A percentile compares a stretch with the other conserved stretches of the same genome.
Conservation (phyloP, 2,888 invertebrate genomes). For the Digitonthophagus gazella region DNA sequence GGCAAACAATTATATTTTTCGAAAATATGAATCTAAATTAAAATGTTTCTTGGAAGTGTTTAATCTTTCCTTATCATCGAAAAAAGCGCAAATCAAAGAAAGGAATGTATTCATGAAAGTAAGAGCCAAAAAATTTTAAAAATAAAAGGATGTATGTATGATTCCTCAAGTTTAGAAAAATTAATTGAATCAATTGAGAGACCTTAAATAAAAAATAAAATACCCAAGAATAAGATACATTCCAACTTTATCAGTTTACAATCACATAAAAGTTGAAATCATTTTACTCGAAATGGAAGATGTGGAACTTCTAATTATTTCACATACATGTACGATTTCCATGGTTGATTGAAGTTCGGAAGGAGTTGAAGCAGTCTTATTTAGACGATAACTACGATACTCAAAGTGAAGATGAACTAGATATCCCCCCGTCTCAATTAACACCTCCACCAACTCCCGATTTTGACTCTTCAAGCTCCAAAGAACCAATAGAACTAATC, state of each 20-base stretch:
- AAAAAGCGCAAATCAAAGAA: constrained; percentile 40
- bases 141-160: constrained; percentile 56
- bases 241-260: constrained; percentile 15
- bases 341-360: constrained; percentile 32
- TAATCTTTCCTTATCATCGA: constrained; percentile 56
- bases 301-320: constrained; percentile 35
- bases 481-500: no score
- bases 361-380: constrained; percentile 66
- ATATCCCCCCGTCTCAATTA: constrained; percentile 36
- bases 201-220: constrained; percentile 31
- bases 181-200: constrained; percentile 60
- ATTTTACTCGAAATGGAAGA: constrained; percentile 63
- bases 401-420: constrained; percentile 39
- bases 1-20: no score
- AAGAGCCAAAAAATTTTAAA: constrained; percentile 53
- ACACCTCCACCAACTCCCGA: constrained; percentile 48
- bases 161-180: constrained; percentile 70
- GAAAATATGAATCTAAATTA: constrained; percentile 59
- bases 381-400: constrained; percentile 55
- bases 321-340: constrained; percentile 58
- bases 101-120: constrained; percentile 37
- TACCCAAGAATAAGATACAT: background rate
- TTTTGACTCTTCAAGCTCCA: no score
- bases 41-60: constrained; percentile 59
- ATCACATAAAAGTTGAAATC: constrained; percentile 33